Base-by-base conservation (phyloP, 2,888 invertebrate genomes). In the Melinopterus prodromus region DNA sequence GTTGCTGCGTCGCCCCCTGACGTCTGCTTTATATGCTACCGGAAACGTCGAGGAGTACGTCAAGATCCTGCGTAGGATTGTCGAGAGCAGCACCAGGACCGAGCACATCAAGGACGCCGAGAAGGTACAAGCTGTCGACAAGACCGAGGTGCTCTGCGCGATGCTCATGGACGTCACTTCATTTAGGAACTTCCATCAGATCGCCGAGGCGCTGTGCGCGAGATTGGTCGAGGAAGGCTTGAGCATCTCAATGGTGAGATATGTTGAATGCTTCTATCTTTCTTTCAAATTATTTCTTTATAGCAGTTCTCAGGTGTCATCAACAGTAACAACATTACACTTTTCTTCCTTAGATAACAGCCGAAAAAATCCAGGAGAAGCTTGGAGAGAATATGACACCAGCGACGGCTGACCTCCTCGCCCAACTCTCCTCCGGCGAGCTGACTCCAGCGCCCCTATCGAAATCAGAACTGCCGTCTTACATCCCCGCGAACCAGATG, bases 341-440 rank as follows among this genome's bases (percentile, higher is more conserved):
- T 7, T 53, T 53, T 53, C 26, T 26, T 53, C 9, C 5, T 53
- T 4, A 53, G 53, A 53, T 16, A 2, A 88, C 91, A 71, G 95
- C 95, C 0, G 92, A 93, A 84, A 89, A 88, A 15, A 89, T 96
- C 53, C 92, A 94, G 85, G 92, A 93, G 69, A 91, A 90, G 83
- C 87, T 96, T 0, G 94, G 93, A 0, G 91, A 93, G 70, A 91
- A 92, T 81, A 90, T 95, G 90, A 94, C 94, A 0, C 90, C 93
- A 0, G 89, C 90, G 82, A 90, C 95, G 70, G 93, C 94, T 0
- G 91, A 92, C 83, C 86, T 93, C 16, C 88, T 96, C 7, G 90
- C 92, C 0, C 92, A 93, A 85, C 89, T 96, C 4, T 92, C 93
- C 4, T 93, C 95, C 0, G 90, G 93, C 0, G 93, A 93, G 82